Conservation (phyloP, 2,113 vertebrate species). For the Machaerirhynchus nigripectus region DNA sequence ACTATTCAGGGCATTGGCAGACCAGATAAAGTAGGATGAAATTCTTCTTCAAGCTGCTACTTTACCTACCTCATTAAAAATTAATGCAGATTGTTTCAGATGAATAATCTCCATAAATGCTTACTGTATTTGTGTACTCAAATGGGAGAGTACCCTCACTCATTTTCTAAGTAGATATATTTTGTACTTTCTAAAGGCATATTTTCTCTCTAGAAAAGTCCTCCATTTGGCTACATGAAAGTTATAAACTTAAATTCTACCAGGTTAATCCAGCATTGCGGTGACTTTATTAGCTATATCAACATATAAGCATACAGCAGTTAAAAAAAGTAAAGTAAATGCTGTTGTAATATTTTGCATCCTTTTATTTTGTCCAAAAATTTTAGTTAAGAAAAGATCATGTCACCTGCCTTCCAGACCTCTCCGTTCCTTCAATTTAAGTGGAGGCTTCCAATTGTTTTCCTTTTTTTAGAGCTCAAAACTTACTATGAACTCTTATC, state of each 20-base stretch:
- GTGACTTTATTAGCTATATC: background rate
- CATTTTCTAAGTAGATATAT: background rate
- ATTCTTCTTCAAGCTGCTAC: background rate
- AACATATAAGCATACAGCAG: background rate
- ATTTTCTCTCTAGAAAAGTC: background rate
- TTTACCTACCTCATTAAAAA: background rate
- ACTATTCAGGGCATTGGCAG: background rate
- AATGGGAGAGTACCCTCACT: background rate
- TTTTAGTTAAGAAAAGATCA: background rate
- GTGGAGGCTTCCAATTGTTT: background rate
- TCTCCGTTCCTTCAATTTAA: background rate
- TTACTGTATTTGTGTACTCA: background rate
- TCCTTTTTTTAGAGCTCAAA: background rate
- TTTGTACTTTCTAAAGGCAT: background rate
- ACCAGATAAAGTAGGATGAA: background rate
- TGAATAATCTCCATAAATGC: background rate
- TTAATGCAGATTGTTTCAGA: background rate
- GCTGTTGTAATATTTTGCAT: background rate
- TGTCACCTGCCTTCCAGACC: background rate
- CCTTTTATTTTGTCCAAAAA: background rate
- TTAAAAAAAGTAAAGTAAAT: background rate
- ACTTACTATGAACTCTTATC: background rate
- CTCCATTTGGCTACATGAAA: background rate
- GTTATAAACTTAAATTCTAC: background rate
- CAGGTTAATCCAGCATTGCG: background rate